Evolutionary conservation across 2,113 vertebrate genomes (phyloP).

Genomic region (Bufo bufo): DNA sequence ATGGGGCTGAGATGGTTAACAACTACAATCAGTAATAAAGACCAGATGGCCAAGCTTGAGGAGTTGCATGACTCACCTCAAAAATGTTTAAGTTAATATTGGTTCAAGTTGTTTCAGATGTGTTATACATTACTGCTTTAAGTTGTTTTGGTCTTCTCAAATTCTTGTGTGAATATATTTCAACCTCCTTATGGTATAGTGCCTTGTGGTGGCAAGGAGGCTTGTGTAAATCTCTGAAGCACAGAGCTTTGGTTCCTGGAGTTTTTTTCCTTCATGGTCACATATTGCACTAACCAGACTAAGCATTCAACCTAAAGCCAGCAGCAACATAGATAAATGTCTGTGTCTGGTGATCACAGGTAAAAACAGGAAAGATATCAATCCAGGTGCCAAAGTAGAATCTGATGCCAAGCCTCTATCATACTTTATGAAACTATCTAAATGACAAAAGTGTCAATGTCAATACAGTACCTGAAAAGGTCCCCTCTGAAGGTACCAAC

Average conservation of each 20-base stretch:
- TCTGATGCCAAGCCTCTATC: background rate
- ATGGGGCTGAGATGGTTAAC: background rate
- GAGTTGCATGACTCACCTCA: background rate
- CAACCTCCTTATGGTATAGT: background rate
- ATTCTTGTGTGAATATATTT: conserved; percentile 11
- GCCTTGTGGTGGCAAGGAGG: background rate
- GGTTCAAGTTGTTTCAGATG: conserved; percentile 32
- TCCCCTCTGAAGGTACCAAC: too few species aligned
- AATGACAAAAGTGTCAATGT: too few species aligned
- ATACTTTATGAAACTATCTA: background rate
- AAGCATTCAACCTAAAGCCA: background rate
- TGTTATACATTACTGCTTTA: background rate
- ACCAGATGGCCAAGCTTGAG: background rate
- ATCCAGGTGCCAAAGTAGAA: background rate
- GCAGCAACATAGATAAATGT: background rate
- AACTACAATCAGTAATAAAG: conserved; percentile 1
- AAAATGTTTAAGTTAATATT: background rate
- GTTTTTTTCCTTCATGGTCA: background rate
- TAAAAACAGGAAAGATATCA: background rate
- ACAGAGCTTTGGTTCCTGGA: background rate
- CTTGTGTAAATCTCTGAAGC: background rate
- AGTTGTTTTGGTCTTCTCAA: background rate
- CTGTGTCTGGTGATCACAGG: background rate
- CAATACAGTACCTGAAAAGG: too few species aligned
- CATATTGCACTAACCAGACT: background rate